A percentile compares a stretch with the other conserved stretches of the same genome.
Conservation (phyloP, 2,797 vertebrate genomes). For the Hafferia zeledoni region DNA sequence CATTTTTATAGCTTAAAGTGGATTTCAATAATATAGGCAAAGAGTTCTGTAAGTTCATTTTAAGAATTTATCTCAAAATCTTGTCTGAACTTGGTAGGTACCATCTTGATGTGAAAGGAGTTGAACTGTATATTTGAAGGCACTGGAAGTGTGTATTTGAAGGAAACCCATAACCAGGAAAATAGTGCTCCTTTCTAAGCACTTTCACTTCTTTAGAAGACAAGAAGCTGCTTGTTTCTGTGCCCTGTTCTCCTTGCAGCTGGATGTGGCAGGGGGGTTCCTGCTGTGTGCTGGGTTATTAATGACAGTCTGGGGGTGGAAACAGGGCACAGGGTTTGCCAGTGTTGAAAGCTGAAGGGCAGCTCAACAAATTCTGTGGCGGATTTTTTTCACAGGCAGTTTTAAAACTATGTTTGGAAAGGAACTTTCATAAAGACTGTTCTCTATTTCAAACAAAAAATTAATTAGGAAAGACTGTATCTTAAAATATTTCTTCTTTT, state of each 20-base stretch:
- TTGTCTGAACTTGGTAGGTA: not conserved
- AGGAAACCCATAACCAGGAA: not conserved
- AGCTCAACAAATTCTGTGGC: not conserved
- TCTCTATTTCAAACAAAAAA: not conserved
- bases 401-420: not conserved
- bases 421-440: not conserved
- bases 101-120: not conserved
- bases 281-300: not conserved
- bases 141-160: not conserved
- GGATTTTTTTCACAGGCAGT: not conserved
- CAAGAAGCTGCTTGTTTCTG: not conserved
- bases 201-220: not conserved
- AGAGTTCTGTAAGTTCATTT: not conserved
- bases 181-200: not conserved
- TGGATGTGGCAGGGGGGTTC: not conserved
- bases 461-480: not conserved
- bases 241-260: not conserved
- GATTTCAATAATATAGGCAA: not conserved
- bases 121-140: not conserved
- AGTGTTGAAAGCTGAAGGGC: not conserved
- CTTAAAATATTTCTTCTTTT: not conserved
- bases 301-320: not conserved
- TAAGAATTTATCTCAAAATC: not conserved
- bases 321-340: not conserved
- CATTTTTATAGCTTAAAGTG: not conserved